A percentile compares a stretch with the other conserved stretches of the same genome.
These are phyloP conservation scores for Spea multiplicata DNA, from an alignment of 2,113 vertebrate genomes.

Conservation along the genomic window DNA sequence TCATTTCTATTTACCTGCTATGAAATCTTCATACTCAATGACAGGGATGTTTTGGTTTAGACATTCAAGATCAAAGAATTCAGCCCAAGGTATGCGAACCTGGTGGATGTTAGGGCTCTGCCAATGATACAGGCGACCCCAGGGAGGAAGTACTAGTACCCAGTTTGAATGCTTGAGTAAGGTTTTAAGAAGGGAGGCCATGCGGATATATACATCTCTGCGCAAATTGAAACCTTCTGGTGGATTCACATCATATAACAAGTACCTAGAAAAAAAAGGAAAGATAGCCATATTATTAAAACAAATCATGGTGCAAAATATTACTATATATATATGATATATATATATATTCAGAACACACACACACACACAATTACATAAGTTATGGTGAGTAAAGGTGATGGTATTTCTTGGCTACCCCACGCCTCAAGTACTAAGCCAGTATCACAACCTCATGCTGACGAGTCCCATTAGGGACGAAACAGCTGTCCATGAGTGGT, in stretches of 20 bases:
- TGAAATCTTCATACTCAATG: slow-evolving; percentile 91
- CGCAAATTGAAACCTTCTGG: slow-evolving; percentile 95
- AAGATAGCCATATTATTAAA: neutral
- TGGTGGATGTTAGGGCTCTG: slow-evolving; percentile 88
- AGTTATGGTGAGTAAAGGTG: too few relatives aligned
- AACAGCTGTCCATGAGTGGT: too few relatives aligned
- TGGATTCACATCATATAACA: slow-evolving; percentile 94
- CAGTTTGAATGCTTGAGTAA: slow-evolving; percentile 79
- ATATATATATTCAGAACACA: neutral
- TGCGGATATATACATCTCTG: slow-evolving; percentile 89
- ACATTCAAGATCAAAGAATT: slow-evolving; percentile 88
- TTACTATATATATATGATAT: neutral
- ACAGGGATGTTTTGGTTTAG: slow-evolving; percentile 85
- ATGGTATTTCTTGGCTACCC: too few relatives aligned
- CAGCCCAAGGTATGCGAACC: slow-evolving; percentile 81
- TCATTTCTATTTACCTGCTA: slow-evolving; percentile 73
- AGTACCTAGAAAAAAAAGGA: slow-evolving; percentile 70
- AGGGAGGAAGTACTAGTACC: slow-evolving; percentile 93
- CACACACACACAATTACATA: too few relatives aligned
- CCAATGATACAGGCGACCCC: slow-evolving; percentile 97
- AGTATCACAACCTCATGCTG: too few relatives aligned
- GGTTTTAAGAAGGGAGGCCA: slow-evolving; percentile 87
- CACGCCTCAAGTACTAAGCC: too few relatives aligned
- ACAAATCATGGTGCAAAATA: too few relatives aligned
- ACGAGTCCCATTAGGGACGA: too few relatives aligned